A percentile compares a stretch with the other conserved stretches of the same genome.
Evolutionary conservation across 2,888 invertebrate species (phyloP).

Genomic region (Slavum lentiscoides): DNA sequence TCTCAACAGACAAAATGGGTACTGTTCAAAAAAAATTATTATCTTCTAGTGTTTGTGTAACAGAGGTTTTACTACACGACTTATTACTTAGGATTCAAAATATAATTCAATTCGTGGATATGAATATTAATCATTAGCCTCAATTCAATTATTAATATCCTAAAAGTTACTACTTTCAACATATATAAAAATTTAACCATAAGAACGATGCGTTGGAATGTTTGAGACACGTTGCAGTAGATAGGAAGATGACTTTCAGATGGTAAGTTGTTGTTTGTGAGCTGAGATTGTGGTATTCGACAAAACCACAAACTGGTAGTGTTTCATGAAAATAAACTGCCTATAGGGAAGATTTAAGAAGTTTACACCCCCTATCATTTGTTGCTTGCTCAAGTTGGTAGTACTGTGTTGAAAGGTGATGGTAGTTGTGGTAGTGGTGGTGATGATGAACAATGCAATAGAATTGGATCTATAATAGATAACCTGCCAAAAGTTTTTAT

Average conservation of each 20-base stretch:
- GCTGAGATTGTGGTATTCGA: conserved; percentile 16
- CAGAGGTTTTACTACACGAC: conserved; percentile 11
- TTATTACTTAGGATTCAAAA: not conserved
- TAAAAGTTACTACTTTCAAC: not conserved
- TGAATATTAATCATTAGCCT: not conserved
- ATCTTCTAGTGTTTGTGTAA: not conserved
- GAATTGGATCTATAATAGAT: conserved; percentile 49
- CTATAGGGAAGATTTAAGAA: conserved; percentile 31
- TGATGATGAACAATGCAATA: conserved; percentile 45
- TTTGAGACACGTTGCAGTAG: conserved; percentile 19
- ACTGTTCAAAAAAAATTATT: not conserved
- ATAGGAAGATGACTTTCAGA: conserved; percentile 36
- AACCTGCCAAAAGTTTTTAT: conserved; percentile 51
- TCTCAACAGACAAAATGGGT: not conserved
- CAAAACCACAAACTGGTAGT: conserved; percentile 5
- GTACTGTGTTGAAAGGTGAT: conserved; percentile 49
- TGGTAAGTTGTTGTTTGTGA: conserved; percentile 19
- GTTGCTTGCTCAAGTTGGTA: conserved; percentile 47
- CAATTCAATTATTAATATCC: conserved; percentile 17
- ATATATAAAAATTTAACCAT: conserved; percentile 26
- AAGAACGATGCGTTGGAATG: conserved; percentile 37
- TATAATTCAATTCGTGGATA: not conserved
- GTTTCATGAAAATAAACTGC: conserved; percentile 20
- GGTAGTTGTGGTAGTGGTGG: conserved; percentile 24
- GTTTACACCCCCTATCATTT: conserved; percentile 42